A percentile compares a stretch with the other conserved stretches of the same genome.
These are phyloP conservation scores for Calephelis virginiensis DNA, from an alignment of 1,140 invertebrate species.

Conservation along the genomic window DNA sequence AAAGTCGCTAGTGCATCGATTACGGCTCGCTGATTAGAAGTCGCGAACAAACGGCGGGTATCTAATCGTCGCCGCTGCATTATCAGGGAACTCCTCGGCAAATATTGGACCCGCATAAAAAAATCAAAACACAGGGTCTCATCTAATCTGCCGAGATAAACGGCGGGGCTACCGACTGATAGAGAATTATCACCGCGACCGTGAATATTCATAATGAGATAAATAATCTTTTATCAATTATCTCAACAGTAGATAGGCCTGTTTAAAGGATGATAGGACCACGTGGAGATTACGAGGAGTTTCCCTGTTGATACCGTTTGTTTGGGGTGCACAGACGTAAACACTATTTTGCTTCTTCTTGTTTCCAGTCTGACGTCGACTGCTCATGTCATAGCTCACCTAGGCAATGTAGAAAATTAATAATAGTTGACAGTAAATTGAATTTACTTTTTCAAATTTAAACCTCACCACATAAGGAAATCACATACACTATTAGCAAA, in stretches of 20 bases:
- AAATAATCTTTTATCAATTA: constrained; percentile 79
- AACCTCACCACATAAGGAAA: too few species aligned
- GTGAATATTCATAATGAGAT: constrained; percentile 78
- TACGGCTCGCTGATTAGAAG: constrained; percentile 31
- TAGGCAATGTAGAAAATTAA: too few species aligned
- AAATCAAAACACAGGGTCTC: constrained; percentile 77
- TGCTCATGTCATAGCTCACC: too few species aligned
- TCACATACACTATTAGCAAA: too few species aligned
- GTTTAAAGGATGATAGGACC: constrained; percentile 75
- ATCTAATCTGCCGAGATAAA: constrained; percentile 77
- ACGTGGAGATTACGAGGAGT: constrained; percentile 67
- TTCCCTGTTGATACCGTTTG: constrained; percentile 43
- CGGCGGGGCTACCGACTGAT: constrained; percentile 74
- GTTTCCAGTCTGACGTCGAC: too few species aligned
- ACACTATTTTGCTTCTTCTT: constrained; percentile 6
- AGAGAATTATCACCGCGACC: constrained; percentile 74
- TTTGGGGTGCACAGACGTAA: not conserved
- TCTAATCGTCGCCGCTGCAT: constrained; percentile 60
- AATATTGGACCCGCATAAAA: constrained; percentile 70
- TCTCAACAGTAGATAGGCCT: constrained; percentile 73
- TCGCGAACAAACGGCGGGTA: constrained; percentile 42
- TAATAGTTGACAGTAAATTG: too few species aligned
- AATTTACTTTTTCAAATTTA: too few species aligned
- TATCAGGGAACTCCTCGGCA: constrained; percentile 76
- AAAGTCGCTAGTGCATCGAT: constrained; percentile 40